A percentile compares a stretch with the other conserved stretches of the same genome.
Evolutionary conservation across 2,888 invertebrate species (phyloP).

Genomic region (Sepiola atlantica): DNA sequence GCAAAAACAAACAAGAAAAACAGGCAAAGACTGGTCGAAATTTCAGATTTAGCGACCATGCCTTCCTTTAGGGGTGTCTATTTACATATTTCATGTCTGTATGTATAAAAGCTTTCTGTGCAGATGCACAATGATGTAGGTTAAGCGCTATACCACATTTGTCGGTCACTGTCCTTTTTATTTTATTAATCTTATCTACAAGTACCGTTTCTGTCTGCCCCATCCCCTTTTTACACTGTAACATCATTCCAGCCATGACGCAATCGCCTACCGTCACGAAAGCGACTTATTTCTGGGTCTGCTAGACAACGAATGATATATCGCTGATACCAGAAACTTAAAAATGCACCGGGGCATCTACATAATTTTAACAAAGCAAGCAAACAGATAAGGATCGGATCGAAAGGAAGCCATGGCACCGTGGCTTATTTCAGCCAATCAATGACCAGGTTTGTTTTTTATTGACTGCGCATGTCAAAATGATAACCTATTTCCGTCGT

Average conservation of each 20-base stretch:
- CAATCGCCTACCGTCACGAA: not conserved
- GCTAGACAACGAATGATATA: not conserved
- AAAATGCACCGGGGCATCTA: not conserved
- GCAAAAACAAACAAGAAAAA: too few relatives aligned
- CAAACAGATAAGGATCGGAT: not conserved
- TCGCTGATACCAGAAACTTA: not conserved
- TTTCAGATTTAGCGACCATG: too few relatives aligned
- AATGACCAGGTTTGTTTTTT: not conserved
- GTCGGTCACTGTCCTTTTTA: not conserved
- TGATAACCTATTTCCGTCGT: not conserved
- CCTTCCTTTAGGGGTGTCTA: too few relatives aligned
- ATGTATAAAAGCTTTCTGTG: not conserved
- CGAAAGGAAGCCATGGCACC: not conserved
- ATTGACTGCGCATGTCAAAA: conserved; percentile 32
- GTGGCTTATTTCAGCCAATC: not conserved
- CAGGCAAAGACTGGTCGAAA: too few relatives aligned
- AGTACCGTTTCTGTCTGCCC: not conserved
- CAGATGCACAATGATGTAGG: not conserved
- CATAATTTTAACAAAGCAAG: not conserved
- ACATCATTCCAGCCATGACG: not conserved
- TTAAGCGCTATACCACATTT: not conserved
- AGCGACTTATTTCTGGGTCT: not conserved
- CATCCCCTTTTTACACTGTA: not conserved
- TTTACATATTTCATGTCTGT: not conserved
- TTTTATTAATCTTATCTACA: too few relatives aligned